A percentile compares a stretch with the other conserved stretches of the same genome.
Conservation (phyloP, 2,113 vertebrate species). For the Connochaetes taurinus region DNA sequence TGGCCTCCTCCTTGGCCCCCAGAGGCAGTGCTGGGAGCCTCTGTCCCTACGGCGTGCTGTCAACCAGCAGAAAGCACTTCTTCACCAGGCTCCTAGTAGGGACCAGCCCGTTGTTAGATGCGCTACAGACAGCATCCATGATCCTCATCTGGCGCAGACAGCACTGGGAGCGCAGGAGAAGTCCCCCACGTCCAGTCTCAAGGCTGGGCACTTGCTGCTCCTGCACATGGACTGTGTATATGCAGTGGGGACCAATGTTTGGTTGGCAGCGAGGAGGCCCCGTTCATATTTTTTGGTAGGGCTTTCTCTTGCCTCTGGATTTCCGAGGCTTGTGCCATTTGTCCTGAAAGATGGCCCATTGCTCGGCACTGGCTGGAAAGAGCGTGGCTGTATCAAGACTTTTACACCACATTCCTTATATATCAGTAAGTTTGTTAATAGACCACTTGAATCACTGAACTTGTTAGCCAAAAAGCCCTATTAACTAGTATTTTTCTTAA, state of each 20-base stretch:
- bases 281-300: neutral
- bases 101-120: neutral
- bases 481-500: neutral
- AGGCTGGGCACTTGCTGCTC: neutral
- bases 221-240: neutral
- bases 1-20: neutral
- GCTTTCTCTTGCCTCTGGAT: neutral
- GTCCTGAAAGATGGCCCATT: neutral
- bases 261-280: neutral
- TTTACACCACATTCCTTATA: neutral
- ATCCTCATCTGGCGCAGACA: rapidly evolving
- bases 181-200: neutral
- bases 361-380: rapidly evolving
- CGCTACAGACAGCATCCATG: neutral
- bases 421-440: neutral
- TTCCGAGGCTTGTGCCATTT: neutral
- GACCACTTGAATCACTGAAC: neutral
- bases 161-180: neutral
- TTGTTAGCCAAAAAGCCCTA: neutral
- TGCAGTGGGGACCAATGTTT: rapidly evolving
- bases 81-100: neutral
- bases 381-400: neutral
- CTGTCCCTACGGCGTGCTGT: rapidly evolving
- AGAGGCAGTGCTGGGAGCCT: neutral
- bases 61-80: neutral